Evolutionary conservation across 2,888 invertebrate species (phyloP).

Genomic region (Caenorhabditis sp.): DNA sequence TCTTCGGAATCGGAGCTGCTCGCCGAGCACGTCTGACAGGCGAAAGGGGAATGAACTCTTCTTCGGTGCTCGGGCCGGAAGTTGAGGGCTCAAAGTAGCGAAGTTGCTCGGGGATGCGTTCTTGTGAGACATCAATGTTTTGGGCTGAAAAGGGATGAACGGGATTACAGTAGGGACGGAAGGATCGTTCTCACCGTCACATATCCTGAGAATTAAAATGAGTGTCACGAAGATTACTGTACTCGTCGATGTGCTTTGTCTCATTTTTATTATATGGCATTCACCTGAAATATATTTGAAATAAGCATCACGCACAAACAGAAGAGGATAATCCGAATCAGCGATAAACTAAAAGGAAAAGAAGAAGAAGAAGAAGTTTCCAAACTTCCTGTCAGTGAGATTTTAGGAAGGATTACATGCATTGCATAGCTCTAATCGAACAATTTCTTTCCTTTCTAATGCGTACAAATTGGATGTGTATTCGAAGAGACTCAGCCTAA

Average conservation of each 20-base stretch:
- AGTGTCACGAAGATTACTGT: slow-evolving; percentile 12
- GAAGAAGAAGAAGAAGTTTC: background rate
- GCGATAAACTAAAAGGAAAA: background rate
- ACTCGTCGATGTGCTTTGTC: background rate
- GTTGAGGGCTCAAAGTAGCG: slow-evolving; percentile 36
- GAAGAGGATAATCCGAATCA: background rate
- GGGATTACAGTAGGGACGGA: background rate
- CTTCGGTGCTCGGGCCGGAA: slow-evolving; percentile 27
- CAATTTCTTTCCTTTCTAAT: too few species aligned
- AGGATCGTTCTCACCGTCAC: slow-evolving; percentile 11
- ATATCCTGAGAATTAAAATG: slow-evolving; percentile 27
- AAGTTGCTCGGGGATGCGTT: slow-evolving; percentile 36
- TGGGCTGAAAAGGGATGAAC: slow-evolving; percentile 29
- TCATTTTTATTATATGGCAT: slow-evolving; percentile 8
- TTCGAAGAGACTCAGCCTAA: too few species aligned
- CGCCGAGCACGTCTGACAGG: slow-evolving; percentile 27
- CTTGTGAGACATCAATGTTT: slow-evolving; percentile 37
- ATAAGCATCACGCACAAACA: background rate
- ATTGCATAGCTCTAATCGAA: too few species aligned
- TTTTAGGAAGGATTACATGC: too few species aligned
- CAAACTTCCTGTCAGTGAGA: too few species aligned
- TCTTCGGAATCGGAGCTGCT: slow-evolving; percentile 28
- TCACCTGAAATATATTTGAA: slow-evolving; percentile 1
- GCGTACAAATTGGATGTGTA: too few species aligned
- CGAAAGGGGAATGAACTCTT: slow-evolving; percentile 36